phyloP scores from a whole-genome alignment of 1,140 invertebrate genomes.

The Adoxophyes honmai region DNA sequence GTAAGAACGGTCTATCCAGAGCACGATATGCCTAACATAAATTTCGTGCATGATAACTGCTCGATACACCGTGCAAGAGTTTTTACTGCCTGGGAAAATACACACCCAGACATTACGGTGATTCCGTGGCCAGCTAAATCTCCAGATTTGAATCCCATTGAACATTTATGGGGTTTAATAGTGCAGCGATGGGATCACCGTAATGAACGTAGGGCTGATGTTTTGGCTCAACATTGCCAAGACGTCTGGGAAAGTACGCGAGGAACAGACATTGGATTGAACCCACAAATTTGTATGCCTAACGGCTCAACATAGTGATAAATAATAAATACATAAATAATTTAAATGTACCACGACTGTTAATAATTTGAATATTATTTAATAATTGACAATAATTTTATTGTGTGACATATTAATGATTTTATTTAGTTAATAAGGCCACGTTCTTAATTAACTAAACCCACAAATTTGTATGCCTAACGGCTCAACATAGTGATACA shows the following conservation, averaged over 20 bases:
- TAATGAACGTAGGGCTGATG: background rate
- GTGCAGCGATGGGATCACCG: background rate
- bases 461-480: too few relatives aligned
- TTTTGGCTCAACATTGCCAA: conserved; percentile 4
- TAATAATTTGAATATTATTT: too few relatives aligned
- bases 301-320: too few relatives aligned
- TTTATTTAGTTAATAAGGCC: too few relatives aligned
- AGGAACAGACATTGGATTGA: background rate
- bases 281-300: too few relatives aligned
- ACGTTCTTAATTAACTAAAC: too few relatives aligned
- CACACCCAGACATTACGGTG: background rate
- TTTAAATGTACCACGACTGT: too few relatives aligned
- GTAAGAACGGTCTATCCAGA: background rate
- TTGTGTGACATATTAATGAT: too few relatives aligned
- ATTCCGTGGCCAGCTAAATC: background rate
- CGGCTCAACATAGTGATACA: too few relatives aligned
- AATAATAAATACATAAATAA: too few relatives aligned
- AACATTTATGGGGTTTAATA: background rate
- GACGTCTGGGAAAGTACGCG: conserved; percentile 3
- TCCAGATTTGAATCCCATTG: background rate
- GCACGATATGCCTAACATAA: background rate
- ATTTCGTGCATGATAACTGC: background rate
- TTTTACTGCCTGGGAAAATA: background rate
- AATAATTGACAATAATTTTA: too few relatives aligned
- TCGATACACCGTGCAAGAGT: background rate